phyloP scores from a whole-genome alignment of 2,113 vertebrate species.

The Toxotes jaculatrix region DNA sequence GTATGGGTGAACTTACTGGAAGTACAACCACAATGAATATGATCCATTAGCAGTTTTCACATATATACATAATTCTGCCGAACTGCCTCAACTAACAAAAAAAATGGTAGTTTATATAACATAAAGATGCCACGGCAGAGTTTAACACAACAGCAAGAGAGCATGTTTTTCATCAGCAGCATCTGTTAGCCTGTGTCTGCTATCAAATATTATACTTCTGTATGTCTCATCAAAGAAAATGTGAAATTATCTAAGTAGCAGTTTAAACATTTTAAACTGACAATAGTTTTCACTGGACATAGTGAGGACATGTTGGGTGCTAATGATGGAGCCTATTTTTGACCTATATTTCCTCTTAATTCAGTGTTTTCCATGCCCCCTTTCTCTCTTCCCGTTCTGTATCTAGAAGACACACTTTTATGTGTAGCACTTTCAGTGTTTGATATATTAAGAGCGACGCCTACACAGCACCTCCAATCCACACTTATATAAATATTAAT shows the following conservation, averaged over 20 bases:
- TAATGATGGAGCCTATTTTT: slow-evolving; percentile 20
- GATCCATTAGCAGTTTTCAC: neutral
- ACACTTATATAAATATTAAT: neutral
- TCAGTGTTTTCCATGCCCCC: slow-evolving; percentile 1
- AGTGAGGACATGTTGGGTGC: no score
- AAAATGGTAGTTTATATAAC: neutral
- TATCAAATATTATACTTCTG: no score
- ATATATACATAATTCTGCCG: neutral
- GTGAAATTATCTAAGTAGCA: no score
- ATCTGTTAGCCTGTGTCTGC: no score
- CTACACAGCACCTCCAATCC: neutral
- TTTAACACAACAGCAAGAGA: neutral
- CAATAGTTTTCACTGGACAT: no score
- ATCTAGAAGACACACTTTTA: neutral
- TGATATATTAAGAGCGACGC: neutral
- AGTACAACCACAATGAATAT: neutral
- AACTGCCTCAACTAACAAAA: no score
- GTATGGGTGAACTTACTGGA: neutral
- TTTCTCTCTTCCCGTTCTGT: slow-evolving; percentile 6
- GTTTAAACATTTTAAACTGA: no score
- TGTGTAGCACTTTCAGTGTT: neutral
- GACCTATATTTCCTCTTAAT: slow-evolving; percentile 17
- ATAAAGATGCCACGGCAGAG: neutral
- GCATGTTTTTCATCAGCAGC: no score
- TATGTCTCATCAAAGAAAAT: no score